Evolutionary conservation across 2,797 vertebrate species (phyloP).

Genomic region (Megalops cyprinoides): DNA sequence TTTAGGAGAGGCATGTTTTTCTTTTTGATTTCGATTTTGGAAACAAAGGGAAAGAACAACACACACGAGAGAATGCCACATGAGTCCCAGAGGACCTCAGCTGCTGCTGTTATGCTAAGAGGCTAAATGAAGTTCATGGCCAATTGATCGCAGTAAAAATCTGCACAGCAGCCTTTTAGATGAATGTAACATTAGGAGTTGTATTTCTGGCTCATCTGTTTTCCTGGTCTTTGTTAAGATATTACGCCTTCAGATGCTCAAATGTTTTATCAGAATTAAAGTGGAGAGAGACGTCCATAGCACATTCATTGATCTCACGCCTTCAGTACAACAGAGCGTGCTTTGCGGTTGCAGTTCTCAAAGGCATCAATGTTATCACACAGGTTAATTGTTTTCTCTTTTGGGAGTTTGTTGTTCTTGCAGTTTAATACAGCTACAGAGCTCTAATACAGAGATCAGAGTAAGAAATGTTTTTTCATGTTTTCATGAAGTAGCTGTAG

Average conservation of each 20-base stretch:
- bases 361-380: neutral
- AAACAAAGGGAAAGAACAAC: slow-evolving; percentile 40
- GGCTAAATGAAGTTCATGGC: neutral
- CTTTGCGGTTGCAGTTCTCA: neutral
- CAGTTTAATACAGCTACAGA: neutral
- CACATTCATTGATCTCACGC: neutral
- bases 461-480: neutral
- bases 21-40: slow-evolving; percentile 25
- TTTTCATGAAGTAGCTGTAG: neutral
- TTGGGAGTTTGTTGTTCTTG: neutral
- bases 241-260: neutral
- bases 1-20: slow-evolving; percentile 29
- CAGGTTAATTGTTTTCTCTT: neutral
- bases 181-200: neutral
- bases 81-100: slow-evolving; percentile 1
- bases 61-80: neutral
- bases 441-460: neutral
- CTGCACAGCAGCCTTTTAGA: neutral
- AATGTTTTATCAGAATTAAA: neutral
- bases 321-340: neutral
- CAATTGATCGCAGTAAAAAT: neutral
- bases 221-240: neutral
- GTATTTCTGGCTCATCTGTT: neutral
- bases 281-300: neutral
- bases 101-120: neutral